These are phyloP conservation scores for Eurystomus gularis DNA, from an alignment of 2,113 vertebrate genomes.

Conservation along the genomic window DNA sequence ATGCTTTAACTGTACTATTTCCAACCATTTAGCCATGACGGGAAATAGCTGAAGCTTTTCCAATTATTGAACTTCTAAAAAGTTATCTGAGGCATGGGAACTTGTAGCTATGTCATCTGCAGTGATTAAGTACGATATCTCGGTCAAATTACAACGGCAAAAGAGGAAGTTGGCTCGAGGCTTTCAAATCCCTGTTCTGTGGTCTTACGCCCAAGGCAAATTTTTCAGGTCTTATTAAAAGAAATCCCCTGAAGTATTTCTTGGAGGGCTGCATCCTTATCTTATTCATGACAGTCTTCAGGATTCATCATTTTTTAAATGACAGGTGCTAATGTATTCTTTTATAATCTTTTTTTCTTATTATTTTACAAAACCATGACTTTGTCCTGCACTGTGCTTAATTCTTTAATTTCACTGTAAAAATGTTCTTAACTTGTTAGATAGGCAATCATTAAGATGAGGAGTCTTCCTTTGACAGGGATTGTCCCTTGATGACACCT, in stretches of 20 bases:
- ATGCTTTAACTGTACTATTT: not conserved
- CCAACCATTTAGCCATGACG: not conserved
- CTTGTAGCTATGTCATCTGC: not conserved
- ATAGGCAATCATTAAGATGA: not conserved
- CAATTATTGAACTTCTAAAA: slow-evolving; percentile 19
- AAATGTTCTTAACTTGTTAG: not conserved
- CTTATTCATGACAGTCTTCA: not conserved
- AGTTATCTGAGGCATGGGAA: not conserved
- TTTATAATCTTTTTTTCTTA: not conserved
- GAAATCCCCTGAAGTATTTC: slow-evolving; percentile 14
- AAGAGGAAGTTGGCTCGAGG: not conserved
- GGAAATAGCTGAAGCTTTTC: slow-evolving; percentile 27
- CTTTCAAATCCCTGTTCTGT: slow-evolving; percentile 14
- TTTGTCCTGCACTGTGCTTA: not conserved
- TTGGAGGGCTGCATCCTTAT: not conserved
- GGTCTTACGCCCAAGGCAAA: slow-evolving; percentile 2
- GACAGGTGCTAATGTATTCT: slow-evolving; percentile 2
- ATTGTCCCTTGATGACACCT: not conserved
- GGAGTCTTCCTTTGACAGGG: not conserved
- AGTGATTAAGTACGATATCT: slow-evolving; percentile 12
- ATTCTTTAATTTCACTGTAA: not conserved
- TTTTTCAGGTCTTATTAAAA: slow-evolving; percentile 37
- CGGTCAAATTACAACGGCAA: slow-evolving; percentile 5
- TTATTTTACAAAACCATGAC: not conserved
- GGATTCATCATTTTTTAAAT: slow-evolving; percentile 6